phyloP scores from a whole-genome alignment of 2,888 invertebrate genomes.

The Cosmia trapezina region DNA sequence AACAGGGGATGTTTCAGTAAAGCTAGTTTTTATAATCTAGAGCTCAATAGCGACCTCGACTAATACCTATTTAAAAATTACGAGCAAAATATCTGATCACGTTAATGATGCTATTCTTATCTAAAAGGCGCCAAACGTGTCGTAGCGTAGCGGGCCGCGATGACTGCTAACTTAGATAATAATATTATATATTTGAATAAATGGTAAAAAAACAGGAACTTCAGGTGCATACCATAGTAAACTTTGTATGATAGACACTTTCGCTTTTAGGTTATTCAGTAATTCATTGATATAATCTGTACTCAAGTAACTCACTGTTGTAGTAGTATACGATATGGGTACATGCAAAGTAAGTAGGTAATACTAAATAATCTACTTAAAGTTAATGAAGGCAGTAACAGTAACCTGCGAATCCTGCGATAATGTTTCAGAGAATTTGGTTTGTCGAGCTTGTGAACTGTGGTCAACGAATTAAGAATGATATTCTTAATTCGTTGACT shows the following conservation, averaged over 20 bases:
- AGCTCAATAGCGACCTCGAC: not conserved
- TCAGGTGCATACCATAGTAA: not conserved
- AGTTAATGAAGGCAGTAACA: constrained; percentile 22
- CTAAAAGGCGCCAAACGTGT: not conserved
- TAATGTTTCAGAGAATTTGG: not conserved
- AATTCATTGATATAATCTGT: constrained; percentile 14
- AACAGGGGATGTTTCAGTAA: too few species aligned
- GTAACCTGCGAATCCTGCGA: too few species aligned
- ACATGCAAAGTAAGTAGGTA: not conserved
- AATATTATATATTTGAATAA: not conserved
- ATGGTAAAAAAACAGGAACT: not conserved
- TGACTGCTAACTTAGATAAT: not conserved
- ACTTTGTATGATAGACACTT: not conserved
- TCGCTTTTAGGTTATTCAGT: not conserved
- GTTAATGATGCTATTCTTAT: not conserved
- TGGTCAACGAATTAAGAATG: too few species aligned
- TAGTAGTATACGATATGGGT: too few species aligned
- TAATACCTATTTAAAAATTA: not conserved
- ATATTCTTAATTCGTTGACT: too few species aligned
- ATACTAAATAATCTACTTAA: not conserved
- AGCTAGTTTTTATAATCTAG: not conserved
- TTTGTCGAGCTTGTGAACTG: not conserved
- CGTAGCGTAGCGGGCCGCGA: not conserved
- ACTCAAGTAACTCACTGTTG: not conserved
- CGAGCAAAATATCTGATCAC: constrained; percentile 1